These are phyloP conservation scores for Pygoscelis adeliae DNA, from an alignment of 2,113 vertebrate genomes.

Conservation along the genomic window DNA sequence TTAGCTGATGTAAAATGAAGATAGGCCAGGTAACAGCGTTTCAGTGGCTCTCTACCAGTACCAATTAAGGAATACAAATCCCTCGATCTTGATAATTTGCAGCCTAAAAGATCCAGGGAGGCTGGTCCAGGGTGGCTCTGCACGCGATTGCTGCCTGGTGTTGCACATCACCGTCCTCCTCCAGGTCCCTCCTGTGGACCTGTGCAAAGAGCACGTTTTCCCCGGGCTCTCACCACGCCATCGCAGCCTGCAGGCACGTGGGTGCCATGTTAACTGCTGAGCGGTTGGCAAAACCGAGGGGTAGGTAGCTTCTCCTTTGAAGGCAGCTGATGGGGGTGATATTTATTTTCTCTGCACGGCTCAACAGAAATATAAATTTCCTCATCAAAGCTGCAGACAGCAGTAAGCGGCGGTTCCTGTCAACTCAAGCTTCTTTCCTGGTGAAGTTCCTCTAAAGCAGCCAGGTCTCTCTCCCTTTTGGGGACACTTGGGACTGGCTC, in stretches of 20 bases:
- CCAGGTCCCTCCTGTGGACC: background rate
- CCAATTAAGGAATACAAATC: accelerated
- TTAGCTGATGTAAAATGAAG: background rate
- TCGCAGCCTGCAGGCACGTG: accelerated
- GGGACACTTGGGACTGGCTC: background rate
- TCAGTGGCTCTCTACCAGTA: background rate
- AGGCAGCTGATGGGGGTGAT: background rate
- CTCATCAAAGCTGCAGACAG: background rate
- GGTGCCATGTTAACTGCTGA: background rate
- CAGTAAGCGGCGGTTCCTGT: background rate
- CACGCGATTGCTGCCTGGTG: accelerated
- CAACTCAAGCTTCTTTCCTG: background rate
- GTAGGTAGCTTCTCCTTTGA: background rate
- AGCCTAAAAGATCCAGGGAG: background rate
- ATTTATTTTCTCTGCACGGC: constrained; percentile 14
- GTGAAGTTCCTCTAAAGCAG: background rate
- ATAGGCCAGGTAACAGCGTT: accelerated
- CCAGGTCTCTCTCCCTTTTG: background rate
- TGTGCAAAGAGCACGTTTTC: accelerated
- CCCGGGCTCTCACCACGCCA: accelerated
- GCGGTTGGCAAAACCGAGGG: background rate
- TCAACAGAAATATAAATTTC: background rate
- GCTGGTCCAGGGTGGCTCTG: background rate
- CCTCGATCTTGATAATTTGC: background rate
- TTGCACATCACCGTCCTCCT: background rate